phyloP scores from a whole-genome alignment of 2,797 vertebrate genomes.

The Xiphorhynchus erythropygius region DNA sequence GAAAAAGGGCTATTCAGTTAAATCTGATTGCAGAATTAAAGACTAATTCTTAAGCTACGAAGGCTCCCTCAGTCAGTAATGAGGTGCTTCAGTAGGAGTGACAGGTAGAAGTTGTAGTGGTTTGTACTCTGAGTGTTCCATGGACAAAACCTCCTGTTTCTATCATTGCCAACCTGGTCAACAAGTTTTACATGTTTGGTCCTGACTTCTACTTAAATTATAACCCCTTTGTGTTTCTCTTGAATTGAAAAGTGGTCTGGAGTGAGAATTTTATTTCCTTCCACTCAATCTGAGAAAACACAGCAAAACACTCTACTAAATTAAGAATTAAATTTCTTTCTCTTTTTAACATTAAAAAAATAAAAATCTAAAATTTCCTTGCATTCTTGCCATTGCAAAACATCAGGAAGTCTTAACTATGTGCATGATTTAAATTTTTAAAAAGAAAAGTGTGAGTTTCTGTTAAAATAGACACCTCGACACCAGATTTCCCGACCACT shows the following conservation, averaged over 20 bases:
- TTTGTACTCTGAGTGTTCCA: neutral
- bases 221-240: neutral
- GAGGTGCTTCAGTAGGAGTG: neutral
- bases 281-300: neutral
- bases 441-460: neutral
- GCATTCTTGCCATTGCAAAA: neutral
- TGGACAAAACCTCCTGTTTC: neutral
- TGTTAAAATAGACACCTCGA: neutral
- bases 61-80: neutral
- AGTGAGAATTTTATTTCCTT: neutral
- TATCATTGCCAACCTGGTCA: neutral
- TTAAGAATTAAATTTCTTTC: neutral
- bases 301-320: neutral
- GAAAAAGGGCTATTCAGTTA: neutral
- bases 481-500: neutral
- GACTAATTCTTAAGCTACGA: neutral
- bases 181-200: neutral
- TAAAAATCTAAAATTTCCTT: neutral
- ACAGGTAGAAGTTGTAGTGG: neutral
- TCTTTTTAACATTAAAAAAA: neutral
- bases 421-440: accelerated
- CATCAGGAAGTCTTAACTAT: neutral
- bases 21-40: neutral
- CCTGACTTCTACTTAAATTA: neutral
- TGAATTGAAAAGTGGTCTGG: neutral